Conservation (phyloP, 35 echinoderm and acorn worm genomes). For the Ophioderma brevispina region DNA sequence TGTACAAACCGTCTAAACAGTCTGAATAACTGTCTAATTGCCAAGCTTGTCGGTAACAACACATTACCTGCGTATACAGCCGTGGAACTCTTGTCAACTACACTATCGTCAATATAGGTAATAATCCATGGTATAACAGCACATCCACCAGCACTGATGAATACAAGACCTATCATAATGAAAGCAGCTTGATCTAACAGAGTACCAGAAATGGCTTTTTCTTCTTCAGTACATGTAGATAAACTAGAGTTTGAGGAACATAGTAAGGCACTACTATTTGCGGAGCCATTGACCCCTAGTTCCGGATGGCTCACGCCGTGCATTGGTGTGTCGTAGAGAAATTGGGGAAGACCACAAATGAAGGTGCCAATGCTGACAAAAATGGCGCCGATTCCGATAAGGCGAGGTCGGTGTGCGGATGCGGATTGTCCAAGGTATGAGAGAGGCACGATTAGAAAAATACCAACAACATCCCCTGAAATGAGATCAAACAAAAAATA, state of each 20-base stretch:
- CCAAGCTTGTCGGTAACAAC: too few species aligned
- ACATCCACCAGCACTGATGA: background rate
- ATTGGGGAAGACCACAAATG: background rate
- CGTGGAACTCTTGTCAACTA: background rate
- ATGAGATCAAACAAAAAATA: background rate
- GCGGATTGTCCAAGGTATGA: background rate
- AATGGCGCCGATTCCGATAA: background rate
- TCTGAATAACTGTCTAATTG: too few species aligned
- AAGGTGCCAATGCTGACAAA: background rate
- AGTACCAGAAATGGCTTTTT: background rate
- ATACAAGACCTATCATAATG: background rate
- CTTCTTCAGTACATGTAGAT: background rate
- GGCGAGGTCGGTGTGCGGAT: background rate
- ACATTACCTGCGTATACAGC: background rate
- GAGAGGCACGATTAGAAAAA: background rate
- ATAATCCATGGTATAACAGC: background rate
- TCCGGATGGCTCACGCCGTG: background rate
- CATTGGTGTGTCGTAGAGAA: background rate
- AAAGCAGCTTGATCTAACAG: background rate
- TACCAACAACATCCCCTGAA: background rate
- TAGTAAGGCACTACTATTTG: background rate
- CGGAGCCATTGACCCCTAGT: background rate
- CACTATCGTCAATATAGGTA: slow-evolving; percentile 4
- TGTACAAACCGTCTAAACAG: too few species aligned
- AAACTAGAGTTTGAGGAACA: background rate